Conservation (phyloP, 30 jellyfish, hydroid and myxozoan genomes). For the Nemopilema nomurai region DNA sequence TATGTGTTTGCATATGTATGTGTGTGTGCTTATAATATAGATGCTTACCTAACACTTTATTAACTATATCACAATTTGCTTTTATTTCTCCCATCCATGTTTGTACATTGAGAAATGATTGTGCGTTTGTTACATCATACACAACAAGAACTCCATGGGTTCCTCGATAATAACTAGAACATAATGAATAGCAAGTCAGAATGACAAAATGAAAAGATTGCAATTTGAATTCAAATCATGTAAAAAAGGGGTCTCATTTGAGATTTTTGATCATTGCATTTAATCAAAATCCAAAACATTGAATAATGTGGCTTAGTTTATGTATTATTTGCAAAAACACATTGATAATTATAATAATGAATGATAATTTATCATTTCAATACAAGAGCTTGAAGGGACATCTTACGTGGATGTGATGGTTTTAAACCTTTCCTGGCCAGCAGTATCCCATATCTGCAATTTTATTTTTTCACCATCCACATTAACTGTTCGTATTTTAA, state of each 20-base stretch:
- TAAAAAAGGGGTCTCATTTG: neutral
- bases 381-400: neutral
- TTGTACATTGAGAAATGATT: conserved; percentile 95
- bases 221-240: too few relatives aligned
- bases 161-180: conserved; percentile 90
- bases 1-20: neutral
- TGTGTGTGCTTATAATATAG: neutral
- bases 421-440: conserved; percentile 98
- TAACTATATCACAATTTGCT: conserved; percentile 92
- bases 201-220: neutral
- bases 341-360: too few relatives aligned
- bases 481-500: conserved; percentile 89
- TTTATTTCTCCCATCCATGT: conserved; percentile 98
- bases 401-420: conserved; percentile 98
- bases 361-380: too few relatives aligned
- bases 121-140: conserved; percentile 96
- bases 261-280: too few relatives aligned
- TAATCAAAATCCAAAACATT: too few relatives aligned
- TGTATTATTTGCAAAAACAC: neutral
- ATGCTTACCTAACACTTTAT: conserved; percentile 88
- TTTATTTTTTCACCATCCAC: conserved; percentile 95
- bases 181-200: neutral
- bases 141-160: conserved; percentile 98
- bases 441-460: conserved; percentile 99
- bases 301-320: neutral